Evolutionary conservation across 2,797 vertebrate species (phyloP).

Genomic region (Spea hammondii): DNA sequence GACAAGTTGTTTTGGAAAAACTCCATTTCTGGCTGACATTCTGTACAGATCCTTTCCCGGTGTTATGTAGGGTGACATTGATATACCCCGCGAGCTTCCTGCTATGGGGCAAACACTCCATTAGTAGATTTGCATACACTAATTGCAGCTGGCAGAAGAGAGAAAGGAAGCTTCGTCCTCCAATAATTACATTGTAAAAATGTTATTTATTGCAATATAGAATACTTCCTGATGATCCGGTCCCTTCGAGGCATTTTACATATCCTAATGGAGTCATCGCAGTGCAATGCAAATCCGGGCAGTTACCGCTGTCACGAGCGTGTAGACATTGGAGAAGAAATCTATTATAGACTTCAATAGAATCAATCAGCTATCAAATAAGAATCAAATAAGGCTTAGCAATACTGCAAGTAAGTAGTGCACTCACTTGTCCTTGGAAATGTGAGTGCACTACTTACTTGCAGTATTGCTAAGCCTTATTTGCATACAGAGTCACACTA

Average conservation of each 20-base stretch:
- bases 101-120: neutral
- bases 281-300: neutral
- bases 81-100: neutral
- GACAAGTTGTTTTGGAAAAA: no score
- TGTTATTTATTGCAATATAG: neutral
- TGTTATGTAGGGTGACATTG: neutral
- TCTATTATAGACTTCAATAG: no score
- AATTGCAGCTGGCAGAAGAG: constrained; percentile 17
- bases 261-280: constrained; percentile 4
- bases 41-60: no score
- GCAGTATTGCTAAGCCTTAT: no score
- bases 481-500: no score
- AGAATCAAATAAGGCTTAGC: no score
- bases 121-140: constrained; percentile 25
- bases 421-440: no score
- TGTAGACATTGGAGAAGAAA: neutral
- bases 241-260: constrained; percentile 20
- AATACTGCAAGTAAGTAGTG: no score
- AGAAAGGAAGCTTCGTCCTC: constrained; percentile 13
- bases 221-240: constrained; percentile 24
- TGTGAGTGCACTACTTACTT: no score
- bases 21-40: no score
- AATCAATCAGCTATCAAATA: no score
- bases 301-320: neutral
- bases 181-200: constrained; percentile 16